These are phyloP conservation scores for Limnephilus auricula DNA, from an alignment of 2,888 invertebrate genomes.

Conservation along the genomic window DNA sequence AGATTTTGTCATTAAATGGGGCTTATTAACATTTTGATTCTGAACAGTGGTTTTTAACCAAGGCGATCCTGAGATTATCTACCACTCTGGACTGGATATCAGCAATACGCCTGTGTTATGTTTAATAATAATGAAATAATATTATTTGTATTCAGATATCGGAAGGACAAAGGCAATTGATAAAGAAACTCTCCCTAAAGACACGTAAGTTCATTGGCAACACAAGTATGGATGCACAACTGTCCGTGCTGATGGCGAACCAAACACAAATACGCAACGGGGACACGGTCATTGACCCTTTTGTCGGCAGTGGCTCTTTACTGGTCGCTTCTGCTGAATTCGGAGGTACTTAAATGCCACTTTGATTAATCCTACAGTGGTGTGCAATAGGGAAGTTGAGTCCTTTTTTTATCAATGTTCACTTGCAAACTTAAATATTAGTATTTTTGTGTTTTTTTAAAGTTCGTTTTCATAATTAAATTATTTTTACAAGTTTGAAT, in stretches of 20 bases:
- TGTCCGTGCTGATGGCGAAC: slow-evolving; percentile 97
- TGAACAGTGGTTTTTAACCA: too few relatives aligned
- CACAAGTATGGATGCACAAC: slow-evolving; percentile 98
- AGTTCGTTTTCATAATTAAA: too few relatives aligned
- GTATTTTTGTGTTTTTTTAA: too few relatives aligned
- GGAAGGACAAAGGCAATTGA: slow-evolving; percentile 90
- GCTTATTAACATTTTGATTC: too few relatives aligned
- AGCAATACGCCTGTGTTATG: slow-evolving; percentile 6
- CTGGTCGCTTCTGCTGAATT: slow-evolving; percentile 93
- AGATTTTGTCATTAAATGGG: too few relatives aligned
- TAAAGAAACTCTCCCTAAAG: slow-evolving; percentile 90
- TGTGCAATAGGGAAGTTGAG: too few relatives aligned
- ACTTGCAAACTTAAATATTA: too few relatives aligned
- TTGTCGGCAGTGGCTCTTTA: slow-evolving; percentile 92
- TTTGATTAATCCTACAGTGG: background rate
- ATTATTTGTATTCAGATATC: slow-evolving; percentile 80
- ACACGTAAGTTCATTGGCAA: slow-evolving; percentile 97
- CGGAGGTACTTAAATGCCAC: slow-evolving; percentile 78
- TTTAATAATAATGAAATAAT: slow-evolving; percentile 63
- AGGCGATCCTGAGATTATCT: too few relatives aligned
- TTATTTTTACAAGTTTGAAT: too few relatives aligned
- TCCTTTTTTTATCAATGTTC: too few relatives aligned
- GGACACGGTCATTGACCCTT: slow-evolving; percentile 94
- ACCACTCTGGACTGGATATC: background rate
- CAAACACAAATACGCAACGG: slow-evolving; percentile 86